Evolutionary conservation across 2,797 vertebrate species (phyloP).

Genomic region (Sebastes nivosus): DNA sequence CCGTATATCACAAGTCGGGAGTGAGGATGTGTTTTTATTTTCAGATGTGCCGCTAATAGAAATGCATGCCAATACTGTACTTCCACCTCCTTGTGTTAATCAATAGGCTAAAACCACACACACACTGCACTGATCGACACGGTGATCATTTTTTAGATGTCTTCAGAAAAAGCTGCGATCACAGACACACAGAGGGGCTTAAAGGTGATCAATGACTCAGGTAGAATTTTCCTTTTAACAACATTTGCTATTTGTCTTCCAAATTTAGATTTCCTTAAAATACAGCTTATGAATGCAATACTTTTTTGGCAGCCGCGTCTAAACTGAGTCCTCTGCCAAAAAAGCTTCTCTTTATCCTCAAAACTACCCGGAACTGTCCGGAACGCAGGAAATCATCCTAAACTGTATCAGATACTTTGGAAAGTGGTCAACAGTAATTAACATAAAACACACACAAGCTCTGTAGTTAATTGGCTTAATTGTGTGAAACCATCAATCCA

Average conservation of each 20-base stretch:
- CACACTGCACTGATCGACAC: background rate
- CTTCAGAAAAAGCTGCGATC: background rate
- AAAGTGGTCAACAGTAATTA: background rate
- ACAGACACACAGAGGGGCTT: background rate
- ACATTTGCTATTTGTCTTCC: background rate
- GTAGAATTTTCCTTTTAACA: background rate
- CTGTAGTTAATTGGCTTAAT: background rate
- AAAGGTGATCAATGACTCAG: background rate
- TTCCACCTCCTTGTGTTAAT: background rate
- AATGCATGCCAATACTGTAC: background rate
- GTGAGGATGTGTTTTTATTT: too few species aligned
- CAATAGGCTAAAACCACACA: background rate
- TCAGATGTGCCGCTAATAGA: too few species aligned
- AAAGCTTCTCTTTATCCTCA: background rate
- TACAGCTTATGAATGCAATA: background rate
- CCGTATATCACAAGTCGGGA: fast-evolving
- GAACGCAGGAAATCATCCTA: background rate
- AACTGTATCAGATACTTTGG: background rate
- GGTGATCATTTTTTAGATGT: background rate
- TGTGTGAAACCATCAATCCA: background rate
- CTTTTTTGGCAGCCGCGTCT: background rate
- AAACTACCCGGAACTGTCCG: background rate
- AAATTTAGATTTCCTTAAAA: background rate
- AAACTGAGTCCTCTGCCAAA: background rate
- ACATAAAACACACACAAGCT: background rate